phyloP scores from a whole-genome alignment of 2,888 invertebrate species.

The Pardosa pseudoannulata region DNA sequence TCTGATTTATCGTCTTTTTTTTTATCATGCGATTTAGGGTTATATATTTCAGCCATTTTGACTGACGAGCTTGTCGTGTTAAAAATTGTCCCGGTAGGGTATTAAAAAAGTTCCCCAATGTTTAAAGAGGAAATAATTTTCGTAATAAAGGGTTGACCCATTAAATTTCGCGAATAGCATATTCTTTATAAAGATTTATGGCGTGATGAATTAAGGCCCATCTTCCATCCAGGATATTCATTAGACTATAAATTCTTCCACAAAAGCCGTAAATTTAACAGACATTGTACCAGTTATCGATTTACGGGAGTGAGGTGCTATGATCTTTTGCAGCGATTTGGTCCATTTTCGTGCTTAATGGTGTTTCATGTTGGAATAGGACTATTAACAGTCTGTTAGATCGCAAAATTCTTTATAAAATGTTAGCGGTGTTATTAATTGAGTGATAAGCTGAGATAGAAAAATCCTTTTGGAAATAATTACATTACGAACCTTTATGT shows the following conservation, averaged over 20 bases:
- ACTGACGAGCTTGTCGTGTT: too few species aligned
- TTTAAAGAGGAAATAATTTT: not conserved
- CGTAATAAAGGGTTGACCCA: not conserved
- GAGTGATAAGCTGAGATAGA: too few species aligned
- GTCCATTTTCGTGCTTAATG: not conserved
- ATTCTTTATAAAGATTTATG: not conserved
- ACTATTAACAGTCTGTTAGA: too few species aligned
- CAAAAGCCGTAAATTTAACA: not conserved
- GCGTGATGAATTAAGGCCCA: not conserved
- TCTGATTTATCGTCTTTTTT: too few species aligned
- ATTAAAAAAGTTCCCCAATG: not conserved
- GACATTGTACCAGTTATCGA: not conserved
- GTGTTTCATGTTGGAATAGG: not conserved
- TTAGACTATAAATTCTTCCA: not conserved
- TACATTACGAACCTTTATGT: too few species aligned
- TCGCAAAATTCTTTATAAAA: too few species aligned
- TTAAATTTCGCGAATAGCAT: not conserved
- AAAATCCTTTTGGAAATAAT: too few species aligned
- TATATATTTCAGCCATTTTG: too few species aligned
- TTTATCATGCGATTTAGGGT: too few species aligned
- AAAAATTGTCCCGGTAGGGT: too few species aligned
- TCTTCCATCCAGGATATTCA: not conserved
- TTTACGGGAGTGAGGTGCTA: not conserved
- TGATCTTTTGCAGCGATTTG: not conserved
- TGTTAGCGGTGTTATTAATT: too few species aligned